phyloP scores from a whole-genome alignment of 1,140 invertebrate genomes.

The Neodiprion virginianus region DNA sequence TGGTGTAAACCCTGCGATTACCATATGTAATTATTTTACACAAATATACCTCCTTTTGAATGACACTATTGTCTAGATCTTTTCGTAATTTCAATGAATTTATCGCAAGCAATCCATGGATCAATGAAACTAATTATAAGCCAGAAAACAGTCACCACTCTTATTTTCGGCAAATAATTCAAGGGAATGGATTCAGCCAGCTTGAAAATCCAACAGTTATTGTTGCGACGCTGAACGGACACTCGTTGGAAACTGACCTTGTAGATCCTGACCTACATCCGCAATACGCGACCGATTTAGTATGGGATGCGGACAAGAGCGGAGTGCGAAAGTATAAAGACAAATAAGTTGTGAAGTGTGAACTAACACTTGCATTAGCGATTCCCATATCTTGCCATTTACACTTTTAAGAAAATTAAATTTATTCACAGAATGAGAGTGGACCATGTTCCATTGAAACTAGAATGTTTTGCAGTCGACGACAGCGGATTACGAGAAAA shows the following conservation, averaged over 20 bases:
- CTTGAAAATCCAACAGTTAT: constrained; percentile 56
- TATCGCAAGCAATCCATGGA: constrained; percentile 17
- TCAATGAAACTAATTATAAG: background rate
- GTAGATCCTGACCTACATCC: constrained; percentile 50
- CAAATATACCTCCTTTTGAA: no score
- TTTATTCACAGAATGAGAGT: constrained; percentile 54
- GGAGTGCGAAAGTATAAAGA: constrained; percentile 51
- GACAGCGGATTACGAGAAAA: constrained; percentile 52
- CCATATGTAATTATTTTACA: no score
- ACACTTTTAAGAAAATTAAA: background rate
- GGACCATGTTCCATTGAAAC: constrained; percentile 58
- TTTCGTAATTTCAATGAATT: constrained; percentile 17
- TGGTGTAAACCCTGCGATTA: no score
- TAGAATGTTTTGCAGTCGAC: constrained; percentile 61
- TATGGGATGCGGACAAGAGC: constrained; percentile 63
- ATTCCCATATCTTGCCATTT: no score
- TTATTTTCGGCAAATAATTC: constrained; percentile 22
- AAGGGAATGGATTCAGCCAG: constrained; percentile 59
- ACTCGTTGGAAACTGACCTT: constrained; percentile 59
- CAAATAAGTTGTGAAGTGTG: no score
- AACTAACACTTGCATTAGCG: no score
- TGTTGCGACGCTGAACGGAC: constrained; percentile 59
- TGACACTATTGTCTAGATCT: background rate
- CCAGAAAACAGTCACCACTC: background rate
- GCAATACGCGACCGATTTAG: constrained; percentile 56